A percentile compares a stretch with the other conserved stretches of the same genome.
phyloP scores from a whole-genome alignment of 2,797 vertebrate species.

The Paratrypauchen microcephalus region DNA sequence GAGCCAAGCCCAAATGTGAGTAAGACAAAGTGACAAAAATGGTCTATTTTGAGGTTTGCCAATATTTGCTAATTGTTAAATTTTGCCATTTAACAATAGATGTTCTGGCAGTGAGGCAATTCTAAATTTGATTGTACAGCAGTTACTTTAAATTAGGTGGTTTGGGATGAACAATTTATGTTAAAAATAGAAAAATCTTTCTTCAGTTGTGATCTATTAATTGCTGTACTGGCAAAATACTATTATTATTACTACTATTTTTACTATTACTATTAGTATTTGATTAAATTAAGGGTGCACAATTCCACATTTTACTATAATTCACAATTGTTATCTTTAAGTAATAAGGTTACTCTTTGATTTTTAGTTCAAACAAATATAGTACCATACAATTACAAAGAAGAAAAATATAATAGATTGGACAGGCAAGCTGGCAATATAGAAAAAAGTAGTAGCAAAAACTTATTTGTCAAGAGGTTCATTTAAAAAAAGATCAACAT shows the following conservation, averaged over 20 bases:
- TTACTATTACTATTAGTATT: background rate
- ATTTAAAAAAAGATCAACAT: too few species aligned
- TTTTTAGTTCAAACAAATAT: too few species aligned
- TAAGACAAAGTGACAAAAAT: background rate
- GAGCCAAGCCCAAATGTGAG: slow-evolving; percentile 91
- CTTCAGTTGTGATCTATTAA: too few species aligned
- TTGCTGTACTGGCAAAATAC: background rate
- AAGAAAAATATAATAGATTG: too few species aligned
- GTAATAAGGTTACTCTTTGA: too few species aligned
- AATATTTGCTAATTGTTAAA: too few species aligned
- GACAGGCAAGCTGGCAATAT: too few species aligned
- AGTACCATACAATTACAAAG: too few species aligned
- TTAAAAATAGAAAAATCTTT: background rate
- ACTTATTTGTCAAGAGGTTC: too few species aligned
- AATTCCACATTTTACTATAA: background rate
- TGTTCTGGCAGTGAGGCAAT: background rate
- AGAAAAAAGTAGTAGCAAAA: too few species aligned
- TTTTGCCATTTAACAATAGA: background rate
- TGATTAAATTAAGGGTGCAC: background rate
- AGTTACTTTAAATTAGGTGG: too few species aligned
- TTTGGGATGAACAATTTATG: background rate
- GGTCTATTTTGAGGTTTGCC: background rate
- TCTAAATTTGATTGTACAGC: background rate
- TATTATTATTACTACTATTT: too few species aligned
- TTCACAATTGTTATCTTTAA: background rate